Evolutionary conservation across 2,888 invertebrate genomes (phyloP).

Genomic region (Drosophila antonietae): DNA sequence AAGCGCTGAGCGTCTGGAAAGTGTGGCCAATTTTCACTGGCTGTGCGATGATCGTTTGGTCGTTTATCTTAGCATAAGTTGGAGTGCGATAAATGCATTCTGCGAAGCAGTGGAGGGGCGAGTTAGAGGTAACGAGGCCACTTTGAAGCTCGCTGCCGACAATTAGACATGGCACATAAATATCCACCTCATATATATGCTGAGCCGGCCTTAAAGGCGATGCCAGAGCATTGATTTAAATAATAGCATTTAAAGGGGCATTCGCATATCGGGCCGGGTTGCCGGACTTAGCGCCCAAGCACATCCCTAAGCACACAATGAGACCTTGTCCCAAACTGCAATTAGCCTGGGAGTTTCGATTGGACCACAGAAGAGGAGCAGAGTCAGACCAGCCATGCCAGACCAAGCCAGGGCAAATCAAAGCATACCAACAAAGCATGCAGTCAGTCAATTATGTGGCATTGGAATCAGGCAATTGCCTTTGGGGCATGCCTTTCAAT

Average conservation of each 20-base stretch:
- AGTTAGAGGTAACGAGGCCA: conserved; percentile 26
- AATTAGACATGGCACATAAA: conserved; percentile 84
- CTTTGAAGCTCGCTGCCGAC: conserved; percentile 66
- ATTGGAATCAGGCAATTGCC: conserved; percentile 34
- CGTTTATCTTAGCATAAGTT: conserved; percentile 80
- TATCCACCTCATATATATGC: conserved; percentile 72
- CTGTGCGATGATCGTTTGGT: conserved; percentile 63
- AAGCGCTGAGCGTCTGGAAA: conserved; percentile 43
- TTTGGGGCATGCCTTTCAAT: conserved; percentile 33
- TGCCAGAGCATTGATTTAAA: conserved; percentile 81
- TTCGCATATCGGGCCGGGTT: conserved; percentile 14
- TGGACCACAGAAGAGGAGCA: conserved; percentile 9
- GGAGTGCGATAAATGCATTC: conserved; percentile 82
- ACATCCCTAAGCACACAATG: conserved; percentile 15
- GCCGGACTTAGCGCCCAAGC: conserved; percentile 16
- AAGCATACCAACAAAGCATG: conserved; percentile 35
- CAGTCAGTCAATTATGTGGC: conserved; percentile 59
- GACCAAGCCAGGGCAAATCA: conserved; percentile 14
- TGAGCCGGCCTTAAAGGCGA: conserved; percentile 31
- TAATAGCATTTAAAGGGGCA: conserved; percentile 77
- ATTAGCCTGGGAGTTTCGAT: conserved; percentile 54
- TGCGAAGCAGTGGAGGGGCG: conserved; percentile 44
- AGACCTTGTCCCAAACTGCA: conserved; percentile 25
- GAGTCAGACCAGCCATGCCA: not conserved
- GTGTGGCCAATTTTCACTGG: conserved; percentile 73